Percentiles rank a stretch among this genome's conserved stretches.
These are phyloP conservation scores for Spea multiplicata DNA, from an alignment of 2,113 vertebrate species.

Conservation along the genomic window DNA sequence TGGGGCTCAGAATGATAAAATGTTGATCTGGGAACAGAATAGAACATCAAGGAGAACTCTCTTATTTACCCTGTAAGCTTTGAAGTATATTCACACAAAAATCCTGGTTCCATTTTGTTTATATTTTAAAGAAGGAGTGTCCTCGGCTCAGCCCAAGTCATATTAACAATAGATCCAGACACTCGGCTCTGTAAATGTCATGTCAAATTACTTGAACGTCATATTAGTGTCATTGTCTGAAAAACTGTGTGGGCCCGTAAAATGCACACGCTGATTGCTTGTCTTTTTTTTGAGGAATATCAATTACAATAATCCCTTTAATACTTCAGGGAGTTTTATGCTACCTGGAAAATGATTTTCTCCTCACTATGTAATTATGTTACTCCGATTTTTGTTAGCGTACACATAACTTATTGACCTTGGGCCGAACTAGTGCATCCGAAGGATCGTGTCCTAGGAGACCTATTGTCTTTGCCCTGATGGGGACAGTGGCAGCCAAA, in stretches of 20 bases:
- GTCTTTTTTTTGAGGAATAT: not conserved
- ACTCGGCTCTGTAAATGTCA: conserved; percentile 13
- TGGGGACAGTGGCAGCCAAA: too few relatives aligned
- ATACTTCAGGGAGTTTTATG: too few relatives aligned
- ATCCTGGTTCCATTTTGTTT: not conserved
- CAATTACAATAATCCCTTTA: too few relatives aligned
- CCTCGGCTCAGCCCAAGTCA: conserved; percentile 11
- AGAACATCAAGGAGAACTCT: not conserved
- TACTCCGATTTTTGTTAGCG: too few relatives aligned
- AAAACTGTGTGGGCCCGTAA: not conserved
- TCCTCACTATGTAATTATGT: too few relatives aligned
- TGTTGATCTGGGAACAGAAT: not conserved
- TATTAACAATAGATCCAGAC: conserved; percentile 12
- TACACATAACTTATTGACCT: too few relatives aligned
- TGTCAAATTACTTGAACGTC: conserved; percentile 6
- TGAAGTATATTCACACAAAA: conserved; percentile 13
- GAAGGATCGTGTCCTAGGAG: too few relatives aligned
- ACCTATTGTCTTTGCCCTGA: too few relatives aligned
- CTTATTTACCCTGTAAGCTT: conserved; percentile 12
- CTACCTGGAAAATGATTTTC: too few relatives aligned
- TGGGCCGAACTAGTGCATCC: too few relatives aligned
- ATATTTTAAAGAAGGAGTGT: not conserved
- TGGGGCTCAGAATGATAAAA: not conserved
- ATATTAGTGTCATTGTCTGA: conserved; percentile 19
- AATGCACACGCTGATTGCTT: conserved; percentile 3